Evolutionary conservation across 2,113 vertebrate genomes (phyloP).

Genomic region (Nesogale talazaci): DNA sequence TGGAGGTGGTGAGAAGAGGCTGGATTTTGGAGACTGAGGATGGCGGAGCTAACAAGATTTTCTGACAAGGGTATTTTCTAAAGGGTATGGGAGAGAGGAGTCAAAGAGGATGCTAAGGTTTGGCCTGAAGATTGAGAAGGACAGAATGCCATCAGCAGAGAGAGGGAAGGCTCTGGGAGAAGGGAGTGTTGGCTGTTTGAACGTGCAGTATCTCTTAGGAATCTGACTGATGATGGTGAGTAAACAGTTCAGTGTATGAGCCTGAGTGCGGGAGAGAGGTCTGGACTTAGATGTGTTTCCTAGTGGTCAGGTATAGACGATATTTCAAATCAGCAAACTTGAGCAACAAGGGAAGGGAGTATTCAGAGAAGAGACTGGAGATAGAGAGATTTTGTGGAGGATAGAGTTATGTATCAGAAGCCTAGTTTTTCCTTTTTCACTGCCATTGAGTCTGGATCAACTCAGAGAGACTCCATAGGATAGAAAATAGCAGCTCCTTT

Average conservation of each 20-base stretch:
- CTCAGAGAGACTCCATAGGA: too few relatives aligned
- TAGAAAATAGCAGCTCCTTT: too few relatives aligned
- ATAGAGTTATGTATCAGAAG: rapidly evolving
- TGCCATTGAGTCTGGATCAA: too few relatives aligned
- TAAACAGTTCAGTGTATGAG: not conserved
- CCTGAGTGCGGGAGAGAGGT: not conserved
- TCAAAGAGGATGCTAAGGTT: not conserved
- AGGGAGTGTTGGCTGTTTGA: not conserved
- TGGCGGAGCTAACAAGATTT: not conserved
- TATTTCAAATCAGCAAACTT: not conserved
- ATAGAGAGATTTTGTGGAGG: not conserved
- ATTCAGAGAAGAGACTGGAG: not conserved
- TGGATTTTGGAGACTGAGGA: not conserved
- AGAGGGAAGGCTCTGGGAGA: not conserved
- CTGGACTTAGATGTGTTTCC: not conserved
- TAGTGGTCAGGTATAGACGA: not conserved
- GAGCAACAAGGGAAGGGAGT: not conserved
- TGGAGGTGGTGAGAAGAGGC: not conserved
- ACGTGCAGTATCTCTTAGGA: not conserved
- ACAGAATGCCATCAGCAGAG: too few relatives aligned
- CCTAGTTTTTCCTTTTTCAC: too few relatives aligned
- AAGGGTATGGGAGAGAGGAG: not conserved
- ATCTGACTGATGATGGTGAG: not conserved
- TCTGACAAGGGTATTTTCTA: not conserved
- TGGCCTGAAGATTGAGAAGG: not conserved